Conservation (phyloP, 2,888 invertebrate genomes). For the Shargacucullia verbasci region DNA sequence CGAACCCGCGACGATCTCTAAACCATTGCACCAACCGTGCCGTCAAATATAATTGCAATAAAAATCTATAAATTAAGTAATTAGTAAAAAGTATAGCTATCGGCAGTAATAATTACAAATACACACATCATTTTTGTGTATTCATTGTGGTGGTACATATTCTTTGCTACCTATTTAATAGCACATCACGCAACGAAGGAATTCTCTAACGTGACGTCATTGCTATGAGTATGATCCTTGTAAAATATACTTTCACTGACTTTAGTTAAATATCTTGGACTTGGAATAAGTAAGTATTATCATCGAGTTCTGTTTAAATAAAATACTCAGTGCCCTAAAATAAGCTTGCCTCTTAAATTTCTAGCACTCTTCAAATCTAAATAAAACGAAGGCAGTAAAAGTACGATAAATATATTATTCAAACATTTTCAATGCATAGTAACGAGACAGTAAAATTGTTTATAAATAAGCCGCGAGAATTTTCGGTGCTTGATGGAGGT, state of each 20-base stretch:
- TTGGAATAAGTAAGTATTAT: conserved; percentile 12
- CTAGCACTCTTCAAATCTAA: conserved; percentile 29
- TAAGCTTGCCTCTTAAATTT: conserved; percentile 40
- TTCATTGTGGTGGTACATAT: too few relatives aligned
- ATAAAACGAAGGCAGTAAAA: conserved; percentile 32
- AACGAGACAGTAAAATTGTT: conserved; percentile 42
- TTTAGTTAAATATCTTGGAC: conserved; percentile 23
- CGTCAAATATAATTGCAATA: too few relatives aligned
- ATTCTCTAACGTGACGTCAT: not conserved
- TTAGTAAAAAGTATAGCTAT: too few relatives aligned
- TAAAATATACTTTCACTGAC: not conserved
- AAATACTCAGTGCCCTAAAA: conserved; percentile 26
- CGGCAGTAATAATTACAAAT: too few relatives aligned
- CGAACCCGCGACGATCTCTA: too few relatives aligned
- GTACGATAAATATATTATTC: conserved; percentile 53
- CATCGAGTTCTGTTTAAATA: conserved; percentile 30
- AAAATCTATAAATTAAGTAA: too few relatives aligned
- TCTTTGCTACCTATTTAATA: not conserved
- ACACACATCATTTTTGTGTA: too few relatives aligned
- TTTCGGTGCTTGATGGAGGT: conserved; percentile 3
- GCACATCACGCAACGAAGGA: not conserved
- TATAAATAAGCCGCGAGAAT: conserved; percentile 32
- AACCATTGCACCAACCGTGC: too few relatives aligned
- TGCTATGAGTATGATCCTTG: not conserved
- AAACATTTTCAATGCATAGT: conserved; percentile 52